Percentiles rank a stretch among this genome's conserved stretches.
These are phyloP conservation scores for Clarias pachynema DNA, from an alignment of 2,797 vertebrate genomes.

Conservation along the genomic window DNA sequence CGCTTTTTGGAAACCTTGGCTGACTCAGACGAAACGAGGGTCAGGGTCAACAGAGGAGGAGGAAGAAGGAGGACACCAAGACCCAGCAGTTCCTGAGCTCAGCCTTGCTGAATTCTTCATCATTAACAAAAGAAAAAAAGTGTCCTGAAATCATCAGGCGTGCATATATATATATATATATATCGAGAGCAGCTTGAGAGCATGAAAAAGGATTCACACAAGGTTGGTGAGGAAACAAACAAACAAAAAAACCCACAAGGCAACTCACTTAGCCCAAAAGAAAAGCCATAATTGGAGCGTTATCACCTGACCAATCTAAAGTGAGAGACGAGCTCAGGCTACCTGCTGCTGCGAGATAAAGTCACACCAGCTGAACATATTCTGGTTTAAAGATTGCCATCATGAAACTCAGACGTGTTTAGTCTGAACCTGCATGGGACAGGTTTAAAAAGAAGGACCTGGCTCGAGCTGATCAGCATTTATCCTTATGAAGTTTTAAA, in stretches of 20 bases:
- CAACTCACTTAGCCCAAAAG: constrained; percentile 1
- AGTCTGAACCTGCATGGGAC: constrained; percentile 54
- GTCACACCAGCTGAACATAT: constrained; percentile 15
- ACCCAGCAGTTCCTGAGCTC: background rate
- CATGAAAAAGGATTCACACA: background rate
- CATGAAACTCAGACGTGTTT: constrained; percentile 49
- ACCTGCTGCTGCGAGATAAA: constrained; percentile 28
- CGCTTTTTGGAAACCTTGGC: constrained; percentile 29
- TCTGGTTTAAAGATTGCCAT: background rate
- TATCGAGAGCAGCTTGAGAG: background rate
- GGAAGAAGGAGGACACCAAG: background rate
- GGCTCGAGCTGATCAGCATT: background rate
- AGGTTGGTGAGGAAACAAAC: background rate
- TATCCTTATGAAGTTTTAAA: background rate
- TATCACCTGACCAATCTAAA: constrained; percentile 11
- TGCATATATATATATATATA: too few species aligned
- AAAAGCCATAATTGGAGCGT: background rate
- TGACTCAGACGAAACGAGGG: constrained; percentile 25
- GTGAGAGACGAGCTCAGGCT: background rate
- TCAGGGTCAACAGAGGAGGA: constrained; percentile 40
- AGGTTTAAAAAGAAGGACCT: background rate
- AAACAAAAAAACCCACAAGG: background rate
- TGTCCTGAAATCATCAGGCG: background rate
- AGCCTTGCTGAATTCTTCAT: background rate
- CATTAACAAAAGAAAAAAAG: background rate